Percentiles rank a stretch among this genome's conserved stretches.
These are phyloP conservation scores for Monomorium pharaonis DNA, from an alignment of 1,140 invertebrate genomes.

Conservation along the genomic window DNA sequence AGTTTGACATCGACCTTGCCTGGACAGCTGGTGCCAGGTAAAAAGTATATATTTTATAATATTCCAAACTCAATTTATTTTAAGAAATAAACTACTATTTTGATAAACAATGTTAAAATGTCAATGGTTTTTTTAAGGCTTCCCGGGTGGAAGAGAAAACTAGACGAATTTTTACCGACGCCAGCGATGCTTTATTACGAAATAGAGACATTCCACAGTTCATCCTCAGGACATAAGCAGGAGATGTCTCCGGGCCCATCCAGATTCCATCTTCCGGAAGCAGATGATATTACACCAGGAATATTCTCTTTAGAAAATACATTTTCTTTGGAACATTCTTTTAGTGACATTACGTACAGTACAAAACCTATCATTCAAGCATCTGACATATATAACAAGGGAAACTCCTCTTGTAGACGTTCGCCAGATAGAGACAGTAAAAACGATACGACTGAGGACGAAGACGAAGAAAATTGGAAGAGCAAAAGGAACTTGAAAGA, in stretches of 20 bases:
- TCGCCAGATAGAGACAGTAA: conserved; percentile 65
- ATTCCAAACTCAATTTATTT: neutral
- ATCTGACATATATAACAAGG: conserved; percentile 78
- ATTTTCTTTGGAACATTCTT: no score
- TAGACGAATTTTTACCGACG: conserved; percentile 71
- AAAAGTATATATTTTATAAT: conserved; percentile 80
- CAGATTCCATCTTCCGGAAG: conserved; percentile 90
- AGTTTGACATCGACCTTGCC: conserved; percentile 68
- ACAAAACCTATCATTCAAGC: conserved; percentile 88
- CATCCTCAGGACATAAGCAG: conserved; percentile 52
- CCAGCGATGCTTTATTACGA: conserved; percentile 72
- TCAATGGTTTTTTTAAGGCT: conserved; percentile 76
- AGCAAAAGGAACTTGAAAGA: conserved; percentile 79
- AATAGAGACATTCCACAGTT: conserved; percentile 65
- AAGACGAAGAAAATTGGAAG: conserved; percentile 85
- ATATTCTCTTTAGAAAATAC: no score
- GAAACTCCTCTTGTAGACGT: conserved; percentile 54
- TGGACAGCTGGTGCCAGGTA: conserved; percentile 82
- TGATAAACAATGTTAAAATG: neutral
- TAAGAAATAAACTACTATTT: neutral
- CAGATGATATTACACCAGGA: conserved; percentile 87
- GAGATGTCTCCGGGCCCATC: conserved; percentile 88
- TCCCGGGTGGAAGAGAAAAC: conserved; percentile 86
- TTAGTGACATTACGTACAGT: conserved; percentile 90
- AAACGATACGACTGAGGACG: conserved; percentile 80